Percentiles rank a stretch among this genome's conserved stretches.
These are phyloP conservation scores for Synaphobranchus kaupii DNA, from an alignment of 2,797 vertebrate species.

Conservation along the genomic window DNA sequence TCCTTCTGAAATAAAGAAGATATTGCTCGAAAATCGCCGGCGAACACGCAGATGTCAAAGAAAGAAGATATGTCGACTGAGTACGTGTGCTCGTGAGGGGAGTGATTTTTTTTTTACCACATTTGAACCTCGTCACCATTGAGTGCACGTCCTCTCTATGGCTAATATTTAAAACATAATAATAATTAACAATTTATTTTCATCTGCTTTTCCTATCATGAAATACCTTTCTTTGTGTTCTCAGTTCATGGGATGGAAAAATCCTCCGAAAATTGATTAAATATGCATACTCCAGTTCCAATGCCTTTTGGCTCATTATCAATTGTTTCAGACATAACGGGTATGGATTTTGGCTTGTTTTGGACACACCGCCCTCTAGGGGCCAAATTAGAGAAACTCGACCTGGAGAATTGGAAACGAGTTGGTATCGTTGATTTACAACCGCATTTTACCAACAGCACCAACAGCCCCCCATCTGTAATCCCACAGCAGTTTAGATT, in stretches of 20 bases:
- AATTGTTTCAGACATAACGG: not conserved
- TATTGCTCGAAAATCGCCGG: not conserved
- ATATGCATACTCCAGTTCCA: not conserved
- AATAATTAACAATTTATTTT: not conserved
- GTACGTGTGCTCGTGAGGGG: no score
- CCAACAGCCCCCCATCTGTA: not conserved
- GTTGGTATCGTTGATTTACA: not conserved
- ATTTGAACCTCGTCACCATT: no score
- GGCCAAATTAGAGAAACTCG: slow-evolving; percentile 41
- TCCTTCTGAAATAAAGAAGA: no score
- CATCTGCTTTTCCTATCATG: not conserved
- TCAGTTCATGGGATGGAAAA: not conserved
- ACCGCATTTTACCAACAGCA: not conserved
- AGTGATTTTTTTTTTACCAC: no score
- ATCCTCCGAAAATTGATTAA: not conserved
- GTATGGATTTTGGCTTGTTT: slow-evolving; percentile 1
- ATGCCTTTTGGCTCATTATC: not conserved
- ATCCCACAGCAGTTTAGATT: not conserved
- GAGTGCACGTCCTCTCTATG: no score
- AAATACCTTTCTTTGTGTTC: not conserved
- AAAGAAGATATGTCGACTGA: not conserved
- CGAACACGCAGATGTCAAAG: not conserved
- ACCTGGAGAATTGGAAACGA: not conserved
- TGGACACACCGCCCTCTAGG: slow-evolving; percentile 65
- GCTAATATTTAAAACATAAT: not conserved